Conservation (phyloP, 2,113 vertebrate species). For the Pardalotus punctatus region DNA sequence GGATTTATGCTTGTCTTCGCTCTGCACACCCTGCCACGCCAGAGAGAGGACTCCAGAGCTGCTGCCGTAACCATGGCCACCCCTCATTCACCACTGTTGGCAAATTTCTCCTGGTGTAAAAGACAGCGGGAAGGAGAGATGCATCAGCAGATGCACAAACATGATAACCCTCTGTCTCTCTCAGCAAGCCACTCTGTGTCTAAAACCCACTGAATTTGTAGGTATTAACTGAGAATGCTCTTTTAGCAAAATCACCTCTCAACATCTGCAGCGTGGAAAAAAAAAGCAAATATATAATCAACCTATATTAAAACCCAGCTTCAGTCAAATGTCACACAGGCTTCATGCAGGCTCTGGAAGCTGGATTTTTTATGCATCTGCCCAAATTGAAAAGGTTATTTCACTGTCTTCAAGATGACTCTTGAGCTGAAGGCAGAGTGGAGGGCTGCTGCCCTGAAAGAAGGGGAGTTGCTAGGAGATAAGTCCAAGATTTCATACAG, state of each 20-base stretch:
- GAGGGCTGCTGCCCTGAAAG: constrained; percentile 79
- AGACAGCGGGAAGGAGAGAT: background rate
- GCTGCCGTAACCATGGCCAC: constrained; percentile 58
- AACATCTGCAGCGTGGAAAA: constrained; percentile 9
- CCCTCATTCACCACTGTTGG: constrained; percentile 30
- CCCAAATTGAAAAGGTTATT: constrained; percentile 77
- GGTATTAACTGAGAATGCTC: background rate
- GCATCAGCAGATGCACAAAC: constrained; percentile 15
- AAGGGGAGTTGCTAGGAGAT: constrained; percentile 94
- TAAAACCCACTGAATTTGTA: background rate
- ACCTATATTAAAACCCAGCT: background rate
- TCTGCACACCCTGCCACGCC: constrained; percentile 27
- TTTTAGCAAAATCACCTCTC: constrained; percentile 13
- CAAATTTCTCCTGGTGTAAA: constrained; percentile 23
- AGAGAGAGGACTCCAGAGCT: constrained; percentile 39
- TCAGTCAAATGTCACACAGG: constrained; percentile 56
- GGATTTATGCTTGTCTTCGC: constrained; percentile 62
- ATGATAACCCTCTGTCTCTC: background rate
- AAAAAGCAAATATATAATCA: constrained; percentile 27
- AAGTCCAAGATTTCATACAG: constrained; percentile 83
- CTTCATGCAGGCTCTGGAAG: constrained; percentile 38
- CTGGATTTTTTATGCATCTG: constrained; percentile 71
- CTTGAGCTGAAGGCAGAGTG: constrained; percentile 70
- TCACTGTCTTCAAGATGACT: constrained; percentile 72
- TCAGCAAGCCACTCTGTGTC: background rate